Percentiles rank a stretch among this genome's conserved stretches.
phyloP scores from a whole-genome alignment of 2,113 vertebrate genomes.

The Australoheros scitulus region DNA sequence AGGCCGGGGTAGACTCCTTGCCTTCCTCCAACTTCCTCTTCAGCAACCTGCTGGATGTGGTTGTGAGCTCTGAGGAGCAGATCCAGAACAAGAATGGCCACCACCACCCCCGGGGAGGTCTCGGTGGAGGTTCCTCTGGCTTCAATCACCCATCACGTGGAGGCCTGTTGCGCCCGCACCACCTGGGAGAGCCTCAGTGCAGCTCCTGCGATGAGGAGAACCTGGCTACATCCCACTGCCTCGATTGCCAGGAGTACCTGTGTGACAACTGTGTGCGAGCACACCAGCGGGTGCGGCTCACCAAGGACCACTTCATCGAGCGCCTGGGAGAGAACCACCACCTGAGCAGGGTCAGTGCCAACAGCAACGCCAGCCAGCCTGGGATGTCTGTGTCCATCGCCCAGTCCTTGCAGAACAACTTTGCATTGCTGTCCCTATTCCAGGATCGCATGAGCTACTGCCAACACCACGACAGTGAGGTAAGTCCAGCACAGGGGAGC shows the following conservation, averaged over 20 bases:
- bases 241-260: slow-evolving; percentile 93
- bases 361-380: slow-evolving; percentile 51
- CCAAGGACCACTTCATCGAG: slow-evolving; percentile 95
- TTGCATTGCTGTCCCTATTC: slow-evolving; percentile 86
- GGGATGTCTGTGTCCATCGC: slow-evolving; percentile 76
- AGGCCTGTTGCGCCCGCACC: slow-evolving; percentile 76
- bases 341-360: slow-evolving; percentile 59
- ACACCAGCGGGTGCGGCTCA: slow-evolving; percentile 92
- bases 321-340: slow-evolving; percentile 79
- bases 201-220: slow-evolving; percentile 92
- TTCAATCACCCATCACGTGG: slow-evolving; percentile 74
- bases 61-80: slow-evolving; percentile 85
- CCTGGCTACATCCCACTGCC: slow-evolving; percentile 88
- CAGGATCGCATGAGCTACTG: slow-evolving; percentile 86
- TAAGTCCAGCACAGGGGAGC: slow-evolving; percentile 49
- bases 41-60: slow-evolving; percentile 92
- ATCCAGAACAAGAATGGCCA: slow-evolving; percentile 78
- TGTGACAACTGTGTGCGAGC: slow-evolving; percentile 92
- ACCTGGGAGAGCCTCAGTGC: slow-evolving; percentile 83
- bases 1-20: slow-evolving; percentile 90
- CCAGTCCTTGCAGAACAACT: slow-evolving; percentile 85
- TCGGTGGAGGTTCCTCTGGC: slow-evolving; percentile 64
- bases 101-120: slow-evolving; percentile 46
- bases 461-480: slow-evolving; percentile 86
- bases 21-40: slow-evolving; percentile 93